Evolutionary conservation across 2,888 invertebrate genomes (phyloP).

Genomic region (Chydorus sphaericus): DNA sequence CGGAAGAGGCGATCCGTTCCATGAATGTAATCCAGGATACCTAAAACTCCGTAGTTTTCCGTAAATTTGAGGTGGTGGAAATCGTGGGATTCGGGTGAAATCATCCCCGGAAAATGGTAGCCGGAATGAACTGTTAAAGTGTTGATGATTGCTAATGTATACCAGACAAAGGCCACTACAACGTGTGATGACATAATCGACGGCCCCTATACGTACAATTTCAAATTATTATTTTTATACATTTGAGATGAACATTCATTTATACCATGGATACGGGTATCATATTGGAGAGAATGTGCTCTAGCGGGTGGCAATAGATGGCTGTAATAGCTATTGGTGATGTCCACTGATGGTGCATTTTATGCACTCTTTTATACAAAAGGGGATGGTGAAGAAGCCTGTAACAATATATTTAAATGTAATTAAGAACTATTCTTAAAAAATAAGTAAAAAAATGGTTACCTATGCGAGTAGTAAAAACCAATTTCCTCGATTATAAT

Average conservation of each 20-base stretch:
- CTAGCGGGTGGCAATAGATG: slow-evolving; percentile 61
- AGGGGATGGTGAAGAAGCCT: slow-evolving; percentile 55
- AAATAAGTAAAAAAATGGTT: no score
- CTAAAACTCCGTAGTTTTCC: slow-evolving; percentile 68
- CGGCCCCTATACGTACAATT: slow-evolving; percentile 22
- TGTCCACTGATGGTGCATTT: slow-evolving; percentile 77
- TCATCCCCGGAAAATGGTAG: slow-evolving; percentile 70
- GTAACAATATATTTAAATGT: no score
- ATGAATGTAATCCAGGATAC: slow-evolving; percentile 64
- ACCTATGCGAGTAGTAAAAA: slow-evolving; percentile 74
- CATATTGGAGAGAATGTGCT: slow-evolving; percentile 59
- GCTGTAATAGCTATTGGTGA: slow-evolving; percentile 70
- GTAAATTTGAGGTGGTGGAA: slow-evolving; percentile 73
- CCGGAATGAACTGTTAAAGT: slow-evolving; percentile 71
- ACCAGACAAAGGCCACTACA: slow-evolving; percentile 62
- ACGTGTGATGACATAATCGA: slow-evolving; percentile 53
- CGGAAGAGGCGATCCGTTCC: slow-evolving; percentile 66
- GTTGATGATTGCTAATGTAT: slow-evolving; percentile 55
- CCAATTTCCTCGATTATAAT: slow-evolving; percentile 62
- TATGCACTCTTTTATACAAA: slow-evolving; percentile 67
- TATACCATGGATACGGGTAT: slow-evolving; percentile 49
- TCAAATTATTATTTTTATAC: slow-evolving; percentile 29
- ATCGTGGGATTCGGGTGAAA: slow-evolving; percentile 73
- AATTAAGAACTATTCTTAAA: no score
- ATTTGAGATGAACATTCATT: no score